phyloP scores from a whole-genome alignment of 2,888 invertebrate genomes.

The Drosophila neutralis region DNA sequence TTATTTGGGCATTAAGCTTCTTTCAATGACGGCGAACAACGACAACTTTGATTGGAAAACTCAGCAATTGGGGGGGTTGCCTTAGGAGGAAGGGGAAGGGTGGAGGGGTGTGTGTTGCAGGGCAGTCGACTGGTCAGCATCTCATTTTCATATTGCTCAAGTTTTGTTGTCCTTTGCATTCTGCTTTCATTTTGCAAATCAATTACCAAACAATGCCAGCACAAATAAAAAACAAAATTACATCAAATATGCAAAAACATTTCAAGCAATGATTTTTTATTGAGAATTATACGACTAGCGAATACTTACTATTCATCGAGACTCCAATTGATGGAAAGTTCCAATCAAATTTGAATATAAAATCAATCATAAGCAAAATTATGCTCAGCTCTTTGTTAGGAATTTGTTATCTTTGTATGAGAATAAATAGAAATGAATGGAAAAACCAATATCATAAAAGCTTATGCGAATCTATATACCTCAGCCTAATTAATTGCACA shows the following conservation, averaged over 20 bases:
- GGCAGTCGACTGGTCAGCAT: conserved; percentile 44
- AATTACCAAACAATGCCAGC: conserved; percentile 52
- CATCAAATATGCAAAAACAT: conserved; percentile 31
- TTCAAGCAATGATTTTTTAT: conserved; percentile 12
- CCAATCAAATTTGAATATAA: neutral
- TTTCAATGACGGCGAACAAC: conserved; percentile 73
- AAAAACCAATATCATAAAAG: neutral
- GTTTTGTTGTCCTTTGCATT: conserved; percentile 55
- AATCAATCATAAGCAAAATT: neutral
- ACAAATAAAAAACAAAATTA: conserved; percentile 41
- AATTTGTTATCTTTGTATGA: neutral
- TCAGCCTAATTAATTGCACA: too few relatives aligned
- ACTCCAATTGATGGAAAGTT: neutral
- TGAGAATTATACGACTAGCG: neutral
- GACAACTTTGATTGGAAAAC: conserved; percentile 79
- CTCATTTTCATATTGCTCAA: conserved; percentile 62
- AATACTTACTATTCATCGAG: neutral
- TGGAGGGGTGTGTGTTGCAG: too few relatives aligned
- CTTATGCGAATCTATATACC: neutral
- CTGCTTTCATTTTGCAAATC: conserved; percentile 55
- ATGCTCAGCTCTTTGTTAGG: neutral
- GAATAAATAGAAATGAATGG: neutral
- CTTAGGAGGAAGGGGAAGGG: neutral
- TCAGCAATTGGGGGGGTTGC: conserved; percentile 29
- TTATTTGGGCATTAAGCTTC: conserved; percentile 76